Percentiles rank a stretch among this genome's conserved stretches.
phyloP scores from a whole-genome alignment of 2,113 vertebrate genomes.

The Raja brachyura region DNA sequence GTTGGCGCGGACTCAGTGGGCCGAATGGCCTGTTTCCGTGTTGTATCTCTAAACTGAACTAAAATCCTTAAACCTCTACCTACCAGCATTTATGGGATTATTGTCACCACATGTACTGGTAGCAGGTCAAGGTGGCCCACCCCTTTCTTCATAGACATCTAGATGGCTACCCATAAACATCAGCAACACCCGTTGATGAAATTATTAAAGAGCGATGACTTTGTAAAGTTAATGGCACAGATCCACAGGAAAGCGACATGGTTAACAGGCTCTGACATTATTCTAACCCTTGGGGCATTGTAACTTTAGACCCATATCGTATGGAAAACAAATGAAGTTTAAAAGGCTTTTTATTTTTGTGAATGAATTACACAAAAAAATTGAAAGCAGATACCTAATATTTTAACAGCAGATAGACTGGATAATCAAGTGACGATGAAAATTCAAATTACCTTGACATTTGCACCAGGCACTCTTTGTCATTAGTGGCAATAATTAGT shows the following conservation, averaged over 20 bases:
- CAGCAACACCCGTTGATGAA: background rate
- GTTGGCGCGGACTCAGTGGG: no score
- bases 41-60: no score
- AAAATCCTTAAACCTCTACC: background rate
- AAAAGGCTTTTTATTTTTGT: conserved; percentile 29
- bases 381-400: conserved; percentile 4
- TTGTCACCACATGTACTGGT: background rate
- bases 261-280: background rate
- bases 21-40: no score
- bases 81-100: background rate
- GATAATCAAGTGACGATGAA: background rate
- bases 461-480: conserved; percentile 18
- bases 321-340: conserved; percentile 6
- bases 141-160: background rate
- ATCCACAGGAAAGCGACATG: background rate
- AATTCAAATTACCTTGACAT: background rate
- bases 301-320: background rate
- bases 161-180: background rate
- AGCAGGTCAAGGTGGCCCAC: background rate
- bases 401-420: background rate
- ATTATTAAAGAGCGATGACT: background rate
- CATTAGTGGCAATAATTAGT: background rate
- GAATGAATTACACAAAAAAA: conserved; percentile 23
- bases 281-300: background rate
- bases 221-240: background rate